Evolutionary conservation across 2,888 invertebrate species (phyloP).

Genomic region (Parthenolecanium corni): DNA sequence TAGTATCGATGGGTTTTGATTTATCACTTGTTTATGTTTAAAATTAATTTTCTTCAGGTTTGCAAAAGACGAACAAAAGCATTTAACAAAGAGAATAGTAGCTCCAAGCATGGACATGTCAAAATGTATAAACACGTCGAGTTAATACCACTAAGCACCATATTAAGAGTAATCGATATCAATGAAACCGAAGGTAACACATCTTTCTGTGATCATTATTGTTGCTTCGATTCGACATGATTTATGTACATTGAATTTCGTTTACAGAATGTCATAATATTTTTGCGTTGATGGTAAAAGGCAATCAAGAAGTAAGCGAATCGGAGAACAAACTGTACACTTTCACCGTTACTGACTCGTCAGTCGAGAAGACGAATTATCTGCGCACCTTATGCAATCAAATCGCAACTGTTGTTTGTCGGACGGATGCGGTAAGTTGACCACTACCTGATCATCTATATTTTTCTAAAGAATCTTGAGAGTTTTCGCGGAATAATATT

Average conservation of each 20-base stretch:
- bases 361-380: constrained; percentile 68
- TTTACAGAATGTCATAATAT: constrained; percentile 70
- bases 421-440: constrained; percentile 74
- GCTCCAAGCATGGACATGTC: constrained; percentile 46
- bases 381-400: constrained; percentile 72
- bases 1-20: not conserved
- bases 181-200: constrained; percentile 63
- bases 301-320: constrained; percentile 52
- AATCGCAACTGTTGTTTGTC: constrained; percentile 83
- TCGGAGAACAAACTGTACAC: constrained; percentile 76
- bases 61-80: constrained; percentile 62
- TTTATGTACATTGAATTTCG: not conserved
- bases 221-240: not conserved
- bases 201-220: not conserved
- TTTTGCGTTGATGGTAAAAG: constrained; percentile 78
- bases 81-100: constrained; percentile 39
- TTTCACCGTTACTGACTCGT: constrained; percentile 73
- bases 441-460: not conserved
- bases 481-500: not conserved
- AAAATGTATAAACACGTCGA: constrained; percentile 87
- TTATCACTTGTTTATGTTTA: not conserved
- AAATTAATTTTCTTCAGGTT: constrained; percentile 37
- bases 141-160: constrained; percentile 73
- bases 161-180: constrained; percentile 83
- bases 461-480: not conserved